A percentile compares a stretch with the other conserved stretches of the same genome.
Conservation (phyloP, 2,797 vertebrate species). For the Meriones psammophilus region DNA sequence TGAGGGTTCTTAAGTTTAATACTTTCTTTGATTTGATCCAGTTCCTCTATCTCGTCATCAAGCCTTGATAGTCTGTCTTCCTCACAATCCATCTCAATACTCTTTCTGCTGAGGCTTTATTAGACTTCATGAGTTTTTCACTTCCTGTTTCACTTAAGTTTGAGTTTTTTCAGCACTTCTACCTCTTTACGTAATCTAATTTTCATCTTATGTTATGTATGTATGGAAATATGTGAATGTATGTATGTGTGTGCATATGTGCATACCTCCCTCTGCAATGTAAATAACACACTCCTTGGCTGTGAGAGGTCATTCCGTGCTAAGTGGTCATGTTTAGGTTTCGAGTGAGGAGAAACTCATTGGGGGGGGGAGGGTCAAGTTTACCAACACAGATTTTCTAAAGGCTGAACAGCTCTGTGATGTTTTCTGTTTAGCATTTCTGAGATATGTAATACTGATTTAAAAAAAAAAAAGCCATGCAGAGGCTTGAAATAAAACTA, state of each 20-base stretch:
- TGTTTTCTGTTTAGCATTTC: background rate
- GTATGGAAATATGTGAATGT: too few species aligned
- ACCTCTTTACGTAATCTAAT: background rate
- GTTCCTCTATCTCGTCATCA: background rate
- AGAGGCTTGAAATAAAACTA: slow-evolving; percentile 40
- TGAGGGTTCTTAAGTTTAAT: background rate
- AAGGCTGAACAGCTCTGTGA: slow-evolving; percentile 1
- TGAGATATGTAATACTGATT: background rate
- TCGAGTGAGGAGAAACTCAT: slow-evolving; percentile 65
- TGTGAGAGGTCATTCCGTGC: slow-evolving; percentile 64
- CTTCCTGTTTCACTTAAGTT: background rate
- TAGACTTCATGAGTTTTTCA: background rate
- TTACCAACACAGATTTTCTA: slow-evolving; percentile 31
- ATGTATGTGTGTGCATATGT: background rate
- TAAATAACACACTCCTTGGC: background rate
- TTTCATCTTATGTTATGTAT: background rate
- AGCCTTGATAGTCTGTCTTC: background rate
- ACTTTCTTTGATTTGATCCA: background rate
- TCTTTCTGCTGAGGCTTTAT: background rate
- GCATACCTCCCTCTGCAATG: background rate
- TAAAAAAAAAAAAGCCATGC: background rate
- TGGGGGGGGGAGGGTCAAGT: background rate
- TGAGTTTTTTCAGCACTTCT: background rate
- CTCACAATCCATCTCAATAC: background rate
- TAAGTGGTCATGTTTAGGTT: slow-evolving; percentile 59